Percentiles rank a stretch among this genome's conserved stretches.
Conservation (phyloP, 53 echinoderm and acorn worm genomes). For the Patiria pectinifera region DNA sequence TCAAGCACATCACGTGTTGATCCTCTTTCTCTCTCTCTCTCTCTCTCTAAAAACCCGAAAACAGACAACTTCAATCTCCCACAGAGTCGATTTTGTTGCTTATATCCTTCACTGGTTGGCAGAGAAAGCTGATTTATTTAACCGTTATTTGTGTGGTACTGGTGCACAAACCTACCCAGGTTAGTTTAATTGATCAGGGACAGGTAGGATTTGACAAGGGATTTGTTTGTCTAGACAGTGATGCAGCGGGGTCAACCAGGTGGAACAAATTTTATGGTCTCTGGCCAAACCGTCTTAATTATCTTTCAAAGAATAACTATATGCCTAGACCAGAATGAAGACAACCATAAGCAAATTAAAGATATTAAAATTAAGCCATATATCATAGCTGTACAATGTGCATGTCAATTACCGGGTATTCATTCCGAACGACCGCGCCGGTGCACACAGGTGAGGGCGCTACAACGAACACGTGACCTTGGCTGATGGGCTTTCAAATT, state of each 20-base stretch:
- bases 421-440: no score
- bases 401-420: no score
- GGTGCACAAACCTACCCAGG: neutral
- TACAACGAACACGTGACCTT: no score
- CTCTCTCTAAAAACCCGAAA: neutral
- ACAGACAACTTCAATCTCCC: conserved; percentile 7
- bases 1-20: neutral
- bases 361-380: no score
- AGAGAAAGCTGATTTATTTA: neutral
- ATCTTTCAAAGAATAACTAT: no score
- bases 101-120: neutral
- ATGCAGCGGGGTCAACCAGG: neutral
- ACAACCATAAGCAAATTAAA: no score
- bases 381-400: no score
- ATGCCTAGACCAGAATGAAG: no score
- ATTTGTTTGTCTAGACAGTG: neutral
- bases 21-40: neutral
- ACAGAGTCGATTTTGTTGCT: conserved; percentile 13
- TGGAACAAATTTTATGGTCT: neutral
- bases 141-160: neutral
- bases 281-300: no score
- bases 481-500: no score
- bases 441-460: no score
- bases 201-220: neutral
- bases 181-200: neutral